Conservation (phyloP, 2,888 invertebrate genomes). For the Aproaerema taeniolella region DNA sequence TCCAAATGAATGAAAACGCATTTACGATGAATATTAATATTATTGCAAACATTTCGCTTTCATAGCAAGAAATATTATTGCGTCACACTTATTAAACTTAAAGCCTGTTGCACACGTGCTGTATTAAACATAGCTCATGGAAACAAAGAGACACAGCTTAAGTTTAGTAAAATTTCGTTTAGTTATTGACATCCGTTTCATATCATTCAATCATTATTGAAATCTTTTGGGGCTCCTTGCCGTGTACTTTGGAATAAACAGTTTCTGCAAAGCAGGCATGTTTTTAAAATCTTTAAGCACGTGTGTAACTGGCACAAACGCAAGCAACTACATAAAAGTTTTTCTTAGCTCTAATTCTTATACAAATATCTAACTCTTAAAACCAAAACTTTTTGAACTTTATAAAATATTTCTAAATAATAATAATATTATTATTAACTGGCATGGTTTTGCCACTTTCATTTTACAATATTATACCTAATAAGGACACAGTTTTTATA, state of each 20-base stretch:
- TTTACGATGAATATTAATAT: constrained; percentile 37
- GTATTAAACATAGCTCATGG: no score
- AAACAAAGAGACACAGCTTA: no score
- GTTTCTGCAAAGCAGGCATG: not conserved
- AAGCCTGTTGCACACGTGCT: constrained; percentile 19
- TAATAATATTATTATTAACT: not conserved
- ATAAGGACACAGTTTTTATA: no score
- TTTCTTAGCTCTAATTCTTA: constrained; percentile 35
- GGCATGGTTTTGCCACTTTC: no score
- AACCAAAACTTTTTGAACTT: constrained; percentile 12
- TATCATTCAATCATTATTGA: no score
- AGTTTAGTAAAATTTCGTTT: no score
- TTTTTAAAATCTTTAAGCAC: constrained; percentile 10
- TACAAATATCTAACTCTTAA: constrained; percentile 30
- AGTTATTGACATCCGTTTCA: no score
- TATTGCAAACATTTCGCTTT: constrained; percentile 34
- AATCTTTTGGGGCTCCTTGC: no score
- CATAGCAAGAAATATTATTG: constrained; percentile 43
- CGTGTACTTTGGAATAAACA: no score
- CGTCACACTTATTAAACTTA: constrained; percentile 31
- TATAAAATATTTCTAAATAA: constrained; percentile 28
- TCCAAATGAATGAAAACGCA: constrained; percentile 63
- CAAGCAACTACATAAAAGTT: constrained; percentile 33
- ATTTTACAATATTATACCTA: no score
- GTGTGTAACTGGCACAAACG: constrained; percentile 27